Evolutionary conservation across 2,888 invertebrate genomes (phyloP), one percentile per base, ranked within the genome.

Genomic region (Dione juno): DNA sequence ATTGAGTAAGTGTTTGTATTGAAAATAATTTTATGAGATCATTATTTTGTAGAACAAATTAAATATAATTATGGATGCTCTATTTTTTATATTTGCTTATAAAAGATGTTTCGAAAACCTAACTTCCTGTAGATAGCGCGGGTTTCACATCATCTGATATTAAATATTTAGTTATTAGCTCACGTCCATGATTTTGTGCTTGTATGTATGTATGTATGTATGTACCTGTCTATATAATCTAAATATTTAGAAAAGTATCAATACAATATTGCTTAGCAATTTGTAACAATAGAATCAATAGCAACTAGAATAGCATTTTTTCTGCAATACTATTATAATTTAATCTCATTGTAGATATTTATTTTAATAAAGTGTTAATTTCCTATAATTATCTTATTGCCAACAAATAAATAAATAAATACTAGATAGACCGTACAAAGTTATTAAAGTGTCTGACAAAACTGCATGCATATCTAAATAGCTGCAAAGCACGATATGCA

Each of bases 401-500:
- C 45, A 69, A 64, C 45, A 68, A 11, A 64, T 63, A 35, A 65
- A 28, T 43, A 50, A 63, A 45, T 61, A 45, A 69, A 67, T 65
- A 67, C 43, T 53, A 53, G 67, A 61, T 66, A 61, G 54, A 68
- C n/a, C 53, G 67, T 66, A 70, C 58, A 66, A 72, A 72, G 57
- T 68, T 74, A 66, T 61, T 68, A 72, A 74, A 72, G 70, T 71
- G 21, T 66, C 69, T 74, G 54, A 61, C 66, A 70, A 70, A 68
- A 68, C 66, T 66, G 67, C 68, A 74, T 68, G 70, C 63, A 74
- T 63, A 72, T 74, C 70, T 68, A 70, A 74, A 74, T 69, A 74
- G 74, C 66, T 50, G 43, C 71, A 52, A 57, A 69, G 66, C 71
- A 70, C 76, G 82, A 81, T 82, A 84, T 83, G 81, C 80, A 69